A percentile compares a stretch with the other conserved stretches of the same genome.
Conservation (phyloP, 2,888 invertebrate genomes). For the Elysia crispata region DNA sequence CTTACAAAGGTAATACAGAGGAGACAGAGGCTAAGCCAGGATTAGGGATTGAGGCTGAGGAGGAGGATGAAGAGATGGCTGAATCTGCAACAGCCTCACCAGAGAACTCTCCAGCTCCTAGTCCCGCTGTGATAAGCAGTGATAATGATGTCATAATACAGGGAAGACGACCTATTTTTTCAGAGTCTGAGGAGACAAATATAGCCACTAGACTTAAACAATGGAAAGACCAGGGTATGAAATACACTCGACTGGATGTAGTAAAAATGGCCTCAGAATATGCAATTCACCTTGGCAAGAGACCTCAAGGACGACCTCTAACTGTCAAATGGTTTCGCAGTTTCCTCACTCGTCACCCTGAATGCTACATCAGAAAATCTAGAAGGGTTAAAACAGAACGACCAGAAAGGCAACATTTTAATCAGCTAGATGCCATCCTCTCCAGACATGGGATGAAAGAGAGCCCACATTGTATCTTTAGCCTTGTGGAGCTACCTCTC, state of each 20-base stretch:
- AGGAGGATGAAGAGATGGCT: too few species aligned
- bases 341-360: slow-evolving; percentile 47
- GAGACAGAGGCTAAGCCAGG: slow-evolving; percentile 11
- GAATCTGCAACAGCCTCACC: neutral
- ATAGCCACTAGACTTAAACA: slow-evolving; percentile 43
- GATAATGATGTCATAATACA: slow-evolving; percentile 49
- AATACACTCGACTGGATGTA: slow-evolving; percentile 47
- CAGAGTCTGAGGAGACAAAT: slow-evolving; percentile 39
- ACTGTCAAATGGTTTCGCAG: slow-evolving; percentile 50
- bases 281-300: slow-evolving; percentile 47
- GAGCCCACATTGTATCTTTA: slow-evolving; percentile 49
- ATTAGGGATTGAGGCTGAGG: neutral
- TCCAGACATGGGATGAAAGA: slow-evolving; percentile 43
- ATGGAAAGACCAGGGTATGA: slow-evolving; percentile 46
- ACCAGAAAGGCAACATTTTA: slow-evolving; percentile 46
- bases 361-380: slow-evolving; percentile 49
- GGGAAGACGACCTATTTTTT: slow-evolving; percentile 46
- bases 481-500: slow-evolving; percentile 41
- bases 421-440: slow-evolving; percentile 44
- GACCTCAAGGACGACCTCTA: slow-evolving; percentile 42
- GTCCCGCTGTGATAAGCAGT: slow-evolving; percentile 23
- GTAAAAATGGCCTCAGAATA: slow-evolving; percentile 50
- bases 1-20: slow-evolving; percentile 35
- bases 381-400: slow-evolving; percentile 40
- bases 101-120: slow-evolving; percentile 36